Base-by-base conservation (phyloP, 1,140 invertebrate species). In the Aradophagus sp. region DNA sequence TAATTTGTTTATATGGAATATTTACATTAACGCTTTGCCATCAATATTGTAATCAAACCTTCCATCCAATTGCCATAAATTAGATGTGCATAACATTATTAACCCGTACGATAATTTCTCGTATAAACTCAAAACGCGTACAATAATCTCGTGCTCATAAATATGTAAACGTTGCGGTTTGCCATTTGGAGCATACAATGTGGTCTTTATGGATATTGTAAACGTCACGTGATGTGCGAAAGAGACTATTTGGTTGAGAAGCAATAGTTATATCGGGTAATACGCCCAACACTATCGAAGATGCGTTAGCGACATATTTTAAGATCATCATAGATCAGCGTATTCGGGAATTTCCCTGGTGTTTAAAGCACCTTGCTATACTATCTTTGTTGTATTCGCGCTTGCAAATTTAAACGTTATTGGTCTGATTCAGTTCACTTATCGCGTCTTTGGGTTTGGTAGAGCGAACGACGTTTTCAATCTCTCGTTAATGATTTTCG, bases 141-240 rank as follows among this genome's bases (percentile, higher is more conserved):
- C 52, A 67, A 58, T 67, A 67, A 58, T 67, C 63, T 52, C 26
- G 16, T 50, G 63, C 47, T 67, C 63, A 67, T 67, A 67, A 67
- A 67, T 67, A 67, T 67, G 63, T 58, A 67, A 56, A 66, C 63
- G 45, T 44, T 38, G 63, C 31, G 53, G 63, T 67, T 67, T 67
- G 45, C 53, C 63, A 67, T 67, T 67, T 59, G 45, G 53, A 39
- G 39, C 52, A 35, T 67, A 56, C 63, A 67, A 67, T 58, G 39
- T 39, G 63, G 38, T 67, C 63, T 67, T 67, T 67, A 59, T 67
- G 63, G 63, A 53, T 45, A 56, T 23, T 44, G 52, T 52, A 58
- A 67, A 67, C 53, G 52, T 34, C 52, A 52, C 23, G 45, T 58
- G 63, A 58, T 26, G 45, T 52, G 38, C 31, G 50, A 52, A 67